A percentile compares a stretch with the other conserved stretches of the same genome.
phyloP scores from a whole-genome alignment of 2,888 invertebrate species.

The Megamerina dolium region DNA sequence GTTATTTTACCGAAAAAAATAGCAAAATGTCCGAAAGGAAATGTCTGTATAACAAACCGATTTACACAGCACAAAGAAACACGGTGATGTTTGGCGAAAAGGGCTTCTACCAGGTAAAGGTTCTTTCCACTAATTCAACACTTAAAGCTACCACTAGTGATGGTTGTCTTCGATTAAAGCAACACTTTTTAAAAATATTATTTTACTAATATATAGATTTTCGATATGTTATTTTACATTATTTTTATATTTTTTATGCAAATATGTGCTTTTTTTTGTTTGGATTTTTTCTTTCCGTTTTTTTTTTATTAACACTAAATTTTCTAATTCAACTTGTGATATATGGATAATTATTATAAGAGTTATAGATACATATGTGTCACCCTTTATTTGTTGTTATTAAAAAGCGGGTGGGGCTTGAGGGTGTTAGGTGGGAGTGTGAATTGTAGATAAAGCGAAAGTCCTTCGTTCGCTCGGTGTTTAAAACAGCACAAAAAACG shows the following conservation, averaged over 20 bases:
- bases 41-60: too few species aligned
- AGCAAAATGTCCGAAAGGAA: too few species aligned
- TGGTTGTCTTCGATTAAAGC: too few species aligned
- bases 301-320: too few species aligned
- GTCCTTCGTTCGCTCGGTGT: conserved; percentile 27
- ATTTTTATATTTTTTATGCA: too few species aligned
- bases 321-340: neutral
- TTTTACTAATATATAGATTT: too few species aligned
- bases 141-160: too few species aligned
- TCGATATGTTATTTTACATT: too few species aligned
- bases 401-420: too few species aligned
- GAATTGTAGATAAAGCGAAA: neutral
- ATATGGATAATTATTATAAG: neutral
- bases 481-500: conserved; percentile 83
- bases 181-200: too few species aligned
- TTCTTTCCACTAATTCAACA: too few species aligned
- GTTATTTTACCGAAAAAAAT: too few species aligned
- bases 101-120: conserved; percentile 1
- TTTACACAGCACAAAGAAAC: conserved; percentile 15
- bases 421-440: neutral
- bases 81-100: conserved; percentile 8
- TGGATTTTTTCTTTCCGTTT: conserved; percentile 1
- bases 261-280: neutral
- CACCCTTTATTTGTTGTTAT: neutral
- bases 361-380: neutral